Conservation (phyloP, 2,888 invertebrate genomes). For the Caenorhabditis sp. region DNA sequence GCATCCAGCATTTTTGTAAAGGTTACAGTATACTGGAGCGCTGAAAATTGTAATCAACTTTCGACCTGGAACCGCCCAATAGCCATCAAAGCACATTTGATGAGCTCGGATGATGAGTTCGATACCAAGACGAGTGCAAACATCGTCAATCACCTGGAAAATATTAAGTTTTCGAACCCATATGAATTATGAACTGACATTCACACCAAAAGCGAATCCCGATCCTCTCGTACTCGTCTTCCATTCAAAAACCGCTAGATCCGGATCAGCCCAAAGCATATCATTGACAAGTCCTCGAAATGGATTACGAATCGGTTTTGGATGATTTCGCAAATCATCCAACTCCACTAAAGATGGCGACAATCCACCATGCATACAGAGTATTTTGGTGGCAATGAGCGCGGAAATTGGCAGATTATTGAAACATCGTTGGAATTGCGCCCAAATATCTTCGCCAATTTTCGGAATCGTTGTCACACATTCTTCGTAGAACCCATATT, state of each 20-base stretch:
- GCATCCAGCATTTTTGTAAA: conserved; percentile 50
- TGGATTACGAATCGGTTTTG: conserved; percentile 44
- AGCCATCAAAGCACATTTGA: conserved; percentile 58
- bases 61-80: conserved; percentile 46
- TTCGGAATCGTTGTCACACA: conserved; percentile 30
- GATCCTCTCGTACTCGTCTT: conserved; percentile 52
- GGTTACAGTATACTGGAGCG: conserved; percentile 56
- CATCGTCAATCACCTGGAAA: conserved; percentile 45
- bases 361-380: conserved; percentile 61
- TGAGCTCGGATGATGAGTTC: conserved; percentile 54
- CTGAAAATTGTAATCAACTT: conserved; percentile 54
- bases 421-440: conserved; percentile 54
- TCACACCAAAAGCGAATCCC: conserved; percentile 54
- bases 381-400: conserved; percentile 46
- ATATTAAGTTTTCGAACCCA: background rate
- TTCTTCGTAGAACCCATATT: conserved; percentile 58
- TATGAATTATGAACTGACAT: conserved; percentile 11
- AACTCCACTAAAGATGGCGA: conserved; percentile 50
- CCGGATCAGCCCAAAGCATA: conserved; percentile 60
- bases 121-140: conserved; percentile 41
- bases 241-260: conserved; percentile 50
- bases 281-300: conserved; percentile 58
- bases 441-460: conserved; percentile 45
- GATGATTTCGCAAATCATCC: conserved; percentile 33
- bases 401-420: conserved; percentile 55